A percentile compares a stretch with the other conserved stretches of the same genome.
These are phyloP conservation scores for Deilephila porcellus DNA, from an alignment of 2,888 invertebrate species.

Conservation along the genomic window DNA sequence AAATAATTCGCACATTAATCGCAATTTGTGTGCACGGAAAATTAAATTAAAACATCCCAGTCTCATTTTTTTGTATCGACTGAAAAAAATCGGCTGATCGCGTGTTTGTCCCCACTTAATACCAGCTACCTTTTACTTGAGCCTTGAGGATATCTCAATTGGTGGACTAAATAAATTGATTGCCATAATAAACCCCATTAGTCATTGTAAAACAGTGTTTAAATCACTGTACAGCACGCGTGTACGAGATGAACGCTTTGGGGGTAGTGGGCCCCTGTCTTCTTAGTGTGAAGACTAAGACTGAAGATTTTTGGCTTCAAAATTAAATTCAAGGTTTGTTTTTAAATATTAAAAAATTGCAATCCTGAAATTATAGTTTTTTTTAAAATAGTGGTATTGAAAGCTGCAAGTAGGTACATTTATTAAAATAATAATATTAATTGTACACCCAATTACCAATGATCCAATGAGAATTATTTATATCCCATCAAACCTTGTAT, in stretches of 20 bases:
- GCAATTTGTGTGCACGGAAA: constrained; percentile 55
- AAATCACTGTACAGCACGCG: constrained; percentile 62
- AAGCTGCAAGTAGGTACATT: no score
- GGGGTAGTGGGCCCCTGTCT: background rate
- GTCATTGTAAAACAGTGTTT: constrained; percentile 71
- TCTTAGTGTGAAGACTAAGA: background rate
- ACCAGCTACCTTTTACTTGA: constrained; percentile 65
- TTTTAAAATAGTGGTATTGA: no score
- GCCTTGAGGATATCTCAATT: constrained; percentile 74
- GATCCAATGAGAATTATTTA: no score
- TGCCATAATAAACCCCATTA: constrained; percentile 80
- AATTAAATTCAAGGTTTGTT: no score
- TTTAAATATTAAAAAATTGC: no score
- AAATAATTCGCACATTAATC: constrained; percentile 60
- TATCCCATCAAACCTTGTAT: no score
- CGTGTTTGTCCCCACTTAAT: constrained; percentile 70
- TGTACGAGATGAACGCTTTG: constrained; percentile 57
- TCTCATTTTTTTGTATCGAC: constrained; percentile 27
- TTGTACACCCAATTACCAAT: no score
- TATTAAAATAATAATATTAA: no score
- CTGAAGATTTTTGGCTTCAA: no score
- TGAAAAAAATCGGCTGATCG: constrained; percentile 47
- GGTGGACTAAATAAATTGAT: constrained; percentile 75
- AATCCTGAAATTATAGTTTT: no score
- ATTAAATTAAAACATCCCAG: constrained; percentile 50